Base-by-base conservation (phyloP, 2,888 invertebrate species). In the Cryptus armator region DNA sequence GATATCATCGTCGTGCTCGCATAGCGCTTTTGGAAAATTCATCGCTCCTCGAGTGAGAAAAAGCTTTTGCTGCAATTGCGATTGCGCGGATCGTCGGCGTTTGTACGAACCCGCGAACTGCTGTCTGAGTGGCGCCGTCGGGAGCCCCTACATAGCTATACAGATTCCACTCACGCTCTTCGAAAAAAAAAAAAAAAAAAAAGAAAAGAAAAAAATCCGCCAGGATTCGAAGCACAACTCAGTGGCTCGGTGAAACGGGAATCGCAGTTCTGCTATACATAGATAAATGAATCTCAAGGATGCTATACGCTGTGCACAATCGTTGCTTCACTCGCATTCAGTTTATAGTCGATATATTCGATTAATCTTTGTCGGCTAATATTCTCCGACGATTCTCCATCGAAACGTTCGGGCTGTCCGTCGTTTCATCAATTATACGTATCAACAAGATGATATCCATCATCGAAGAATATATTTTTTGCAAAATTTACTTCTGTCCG, bases 1-100 rank as follows among this genome's bases (percentile, higher is more conserved):
- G 16, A 68, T 75, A 48, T 59, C 32, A 43, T 81, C 74, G 44
- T 80, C 70, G 62, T 59, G 43, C 74, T 76, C 56, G 70, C 37
- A 9, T 9, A n/a, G 29, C 67, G 46, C 72, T 71, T 84, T 81
- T 62, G 37, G 64, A 56, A 77, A 81, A 75, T 71, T 70, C 75
- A 64, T 32, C 71, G 53, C 29, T 44, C 24, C 12, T 53, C 48
- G n/a, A 81, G 46, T 66, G 51, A 76, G 51, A 44, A 64, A 62
- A 32, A 46, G 56, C 77, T 77, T 43, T 77, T 43, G 70, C 44
- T 32, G 46, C 48, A 24, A 19, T 24, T 46, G 46, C 19, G 9
- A 64, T 56, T 46, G 64, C 48, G 43, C 14, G 64, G 43, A 78
- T 67, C 59, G 67, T 12, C 68, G 37, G 14, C 14, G 68, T 37